Percentiles rank a stretch among this genome's conserved stretches.
Conservation (phyloP, 2,797 vertebrate genomes). For the Alca torda region DNA sequence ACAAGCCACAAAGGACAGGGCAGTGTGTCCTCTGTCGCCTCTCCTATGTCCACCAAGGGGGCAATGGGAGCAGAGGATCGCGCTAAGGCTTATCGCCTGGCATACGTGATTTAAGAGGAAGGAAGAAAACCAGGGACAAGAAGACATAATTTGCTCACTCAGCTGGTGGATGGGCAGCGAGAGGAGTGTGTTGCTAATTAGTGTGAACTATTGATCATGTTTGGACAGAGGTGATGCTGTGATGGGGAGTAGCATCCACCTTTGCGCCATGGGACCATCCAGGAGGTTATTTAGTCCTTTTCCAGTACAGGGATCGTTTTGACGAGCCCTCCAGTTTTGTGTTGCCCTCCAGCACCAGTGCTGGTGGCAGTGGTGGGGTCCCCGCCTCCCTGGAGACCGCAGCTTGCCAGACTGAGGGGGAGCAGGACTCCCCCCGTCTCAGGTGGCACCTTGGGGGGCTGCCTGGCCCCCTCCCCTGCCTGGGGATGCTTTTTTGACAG, state of each 20-base stretch:
- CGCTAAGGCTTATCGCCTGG: accelerated
- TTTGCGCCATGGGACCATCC: background rate
- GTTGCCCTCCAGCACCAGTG: background rate
- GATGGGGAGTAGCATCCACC: background rate
- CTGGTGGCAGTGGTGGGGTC: background rate
- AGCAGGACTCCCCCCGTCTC: background rate
- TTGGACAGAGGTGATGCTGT: background rate
- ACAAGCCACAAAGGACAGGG: background rate
- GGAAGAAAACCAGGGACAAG: background rate
- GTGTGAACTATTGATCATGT: background rate
- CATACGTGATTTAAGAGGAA: background rate
- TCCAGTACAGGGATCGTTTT: background rate
- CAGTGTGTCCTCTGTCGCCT: background rate
- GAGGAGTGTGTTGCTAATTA: background rate
- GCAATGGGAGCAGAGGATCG: background rate
- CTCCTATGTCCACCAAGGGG: background rate
- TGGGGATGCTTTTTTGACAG: constrained; percentile 1
- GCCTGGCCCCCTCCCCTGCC: background rate
- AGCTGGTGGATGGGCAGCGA: background rate
- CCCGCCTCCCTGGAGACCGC: background rate
- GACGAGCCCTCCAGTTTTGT: background rate
- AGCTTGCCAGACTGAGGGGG: background rate
- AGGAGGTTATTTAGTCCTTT: background rate
- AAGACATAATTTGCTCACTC: background rate
- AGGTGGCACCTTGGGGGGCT: background rate